A percentile compares a stretch with the other conserved stretches of the same genome.
phyloP scores from a whole-genome alignment of 1,140 invertebrate species.

The Leptopilina boulardi region DNA sequence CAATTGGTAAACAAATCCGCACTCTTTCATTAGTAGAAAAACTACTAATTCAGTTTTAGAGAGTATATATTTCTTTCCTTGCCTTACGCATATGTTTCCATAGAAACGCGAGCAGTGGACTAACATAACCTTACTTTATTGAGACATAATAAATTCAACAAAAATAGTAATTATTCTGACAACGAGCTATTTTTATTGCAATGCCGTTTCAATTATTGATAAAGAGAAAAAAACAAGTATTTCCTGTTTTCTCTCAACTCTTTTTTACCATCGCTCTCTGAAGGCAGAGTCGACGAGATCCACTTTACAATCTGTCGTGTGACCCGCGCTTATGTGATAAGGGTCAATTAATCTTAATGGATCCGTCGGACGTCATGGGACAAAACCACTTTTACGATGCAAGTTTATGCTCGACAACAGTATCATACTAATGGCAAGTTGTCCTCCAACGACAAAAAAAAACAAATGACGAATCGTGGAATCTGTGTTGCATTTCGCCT shows the following conservation, averaged over 20 bases:
- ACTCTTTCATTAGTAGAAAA: too few relatives aligned
- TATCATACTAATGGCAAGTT: constrained; percentile 10
- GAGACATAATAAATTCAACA: too few relatives aligned
- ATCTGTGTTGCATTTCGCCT: not conserved
- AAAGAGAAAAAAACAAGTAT: constrained; percentile 1
- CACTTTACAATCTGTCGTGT: constrained; percentile 27
- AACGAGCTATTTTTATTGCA: too few relatives aligned
- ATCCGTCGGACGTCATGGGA: constrained; percentile 38
- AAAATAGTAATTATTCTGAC: too few relatives aligned
- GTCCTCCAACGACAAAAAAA: not conserved
- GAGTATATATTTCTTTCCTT: too few relatives aligned
- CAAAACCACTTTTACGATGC: constrained; percentile 50
- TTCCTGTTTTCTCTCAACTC: not conserved
- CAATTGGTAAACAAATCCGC: too few relatives aligned
- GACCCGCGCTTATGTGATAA: constrained; percentile 32
- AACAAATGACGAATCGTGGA: not conserved
- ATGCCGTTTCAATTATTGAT: not conserved
- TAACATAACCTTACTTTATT: too few relatives aligned
- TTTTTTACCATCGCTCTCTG: not conserved
- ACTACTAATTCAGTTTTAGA: too few relatives aligned
- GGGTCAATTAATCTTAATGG: constrained; percentile 49
- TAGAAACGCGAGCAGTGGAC: too few relatives aligned
- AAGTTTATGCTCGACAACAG: not conserved
- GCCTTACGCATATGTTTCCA: too few relatives aligned
- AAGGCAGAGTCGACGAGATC: not conserved